A percentile compares a stretch with the other conserved stretches of the same genome.
phyloP scores from a whole-genome alignment of 2,797 vertebrate genomes.

The Poliocrania exsul region DNA sequence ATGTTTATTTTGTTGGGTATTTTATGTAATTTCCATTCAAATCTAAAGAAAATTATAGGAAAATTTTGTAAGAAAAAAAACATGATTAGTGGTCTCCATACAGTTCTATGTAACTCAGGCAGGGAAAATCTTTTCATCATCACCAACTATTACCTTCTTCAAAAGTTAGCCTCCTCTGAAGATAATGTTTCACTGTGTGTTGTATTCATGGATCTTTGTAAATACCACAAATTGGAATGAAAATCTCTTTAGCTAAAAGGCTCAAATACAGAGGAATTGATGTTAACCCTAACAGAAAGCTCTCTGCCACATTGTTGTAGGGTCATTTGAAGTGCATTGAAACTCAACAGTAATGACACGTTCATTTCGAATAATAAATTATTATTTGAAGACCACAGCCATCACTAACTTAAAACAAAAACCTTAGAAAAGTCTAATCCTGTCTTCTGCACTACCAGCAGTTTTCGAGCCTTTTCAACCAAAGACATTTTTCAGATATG shows the following conservation, averaged over 20 bases:
- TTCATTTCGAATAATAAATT: background rate
- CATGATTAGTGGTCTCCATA: background rate
- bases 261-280: background rate
- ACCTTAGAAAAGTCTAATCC: background rate
- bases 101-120: background rate
- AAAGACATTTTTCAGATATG: background rate
- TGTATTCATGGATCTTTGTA: background rate
- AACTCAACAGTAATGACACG: fast-evolving
- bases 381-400: background rate
- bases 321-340: background rate
- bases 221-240: background rate
- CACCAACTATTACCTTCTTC: background rate
- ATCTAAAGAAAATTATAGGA: background rate
- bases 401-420: background rate
- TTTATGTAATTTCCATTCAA: background rate
- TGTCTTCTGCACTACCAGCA: background rate
- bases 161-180: background rate
- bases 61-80: background rate
- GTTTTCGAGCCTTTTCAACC: background rate
- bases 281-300: background rate
- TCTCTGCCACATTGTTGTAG: background rate
- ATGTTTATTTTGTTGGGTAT: background rate
- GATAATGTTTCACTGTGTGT: background rate
- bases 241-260: background rate
- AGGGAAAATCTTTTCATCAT: background rate